Evolutionary conservation across 2,797 vertebrate genomes (phyloP), one percentile per base, ranked within the genome.

Genomic region (Pangasius djambal): DNA sequence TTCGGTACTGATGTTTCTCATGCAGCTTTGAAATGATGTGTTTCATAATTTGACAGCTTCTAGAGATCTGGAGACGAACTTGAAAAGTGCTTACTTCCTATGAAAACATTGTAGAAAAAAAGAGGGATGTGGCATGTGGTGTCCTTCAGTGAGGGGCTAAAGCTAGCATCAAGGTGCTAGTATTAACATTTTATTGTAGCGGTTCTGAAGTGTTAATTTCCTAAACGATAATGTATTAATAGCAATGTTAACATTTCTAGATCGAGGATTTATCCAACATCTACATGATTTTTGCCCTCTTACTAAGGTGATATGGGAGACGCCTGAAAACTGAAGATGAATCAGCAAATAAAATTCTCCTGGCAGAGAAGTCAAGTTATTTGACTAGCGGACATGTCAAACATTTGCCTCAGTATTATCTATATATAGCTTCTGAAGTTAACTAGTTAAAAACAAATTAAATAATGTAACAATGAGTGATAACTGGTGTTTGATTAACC

Each of bases 1-100:
- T 96, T 96, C 96, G 95, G 93, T 96, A 97, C 95, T 94, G 94
- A 95, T 96, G 95, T 95, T 96, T 96, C 95, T 96, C 94, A 94
- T 96, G 94, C 94, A 92, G 95, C 96, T 97, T 96, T 95, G 89
- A 96, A 95, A 95, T 95, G 94, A 96, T 94, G 92, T 95, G 95
- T 95, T 97, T 95, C 95, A 28, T 95, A 95, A 95, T 95, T 93
- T 96, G 96, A 96, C 96, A 95, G 94, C 94, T 92, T 93, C 94
- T 93, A 92, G 94, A 93, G 94, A 94, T 94, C 94, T 93, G 92
- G 94, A 95, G 95, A 95, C 16, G 6, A 40, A 13, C 25, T 61
- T 25, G 55, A 63, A 83, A 83, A 63, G 95, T 55, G 88, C 88
- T 85, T 69, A 31, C 37, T 85, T 52, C 52, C 50, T 85, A 50